A percentile compares a stretch with the other conserved stretches of the same genome.
Conservation (phyloP, 2,888 invertebrate genomes). For the Drosophila robusta region DNA sequence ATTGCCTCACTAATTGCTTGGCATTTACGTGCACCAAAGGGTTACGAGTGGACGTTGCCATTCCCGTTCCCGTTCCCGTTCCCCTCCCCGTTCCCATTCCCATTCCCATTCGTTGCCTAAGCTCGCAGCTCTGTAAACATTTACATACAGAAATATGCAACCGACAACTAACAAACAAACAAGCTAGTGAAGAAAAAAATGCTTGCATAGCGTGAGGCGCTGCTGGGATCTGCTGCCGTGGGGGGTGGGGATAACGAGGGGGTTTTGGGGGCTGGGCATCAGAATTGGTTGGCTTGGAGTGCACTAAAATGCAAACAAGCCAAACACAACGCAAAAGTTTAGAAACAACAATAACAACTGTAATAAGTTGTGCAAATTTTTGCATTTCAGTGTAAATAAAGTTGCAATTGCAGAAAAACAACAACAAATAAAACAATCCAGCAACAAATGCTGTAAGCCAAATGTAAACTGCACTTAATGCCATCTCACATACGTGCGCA, state of each 20-base stretch:
- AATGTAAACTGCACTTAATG: constrained; percentile 43
- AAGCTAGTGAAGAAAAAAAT: constrained; percentile 40
- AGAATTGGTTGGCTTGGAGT: constrained; percentile 43
- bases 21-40: constrained; percentile 69
- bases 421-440: constrained; percentile 32
- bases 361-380: constrained; percentile 79
- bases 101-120: constrained; percentile 6
- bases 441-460: constrained; percentile 51
- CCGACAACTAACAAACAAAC: constrained; percentile 56
- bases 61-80: constrained; percentile 1
- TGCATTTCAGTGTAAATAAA: constrained; percentile 77
- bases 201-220: constrained; percentile 65
- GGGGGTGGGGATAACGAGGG: neutral
- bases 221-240: constrained; percentile 17
- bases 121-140: constrained; percentile 65
- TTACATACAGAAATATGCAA: constrained; percentile 75
- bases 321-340: constrained; percentile 64
- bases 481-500: constrained; percentile 1
- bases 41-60: constrained; percentile 53
- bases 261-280: neutral
- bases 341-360: constrained; percentile 71
- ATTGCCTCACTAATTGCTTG: constrained; percentile 68
- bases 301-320: constrained; percentile 60
- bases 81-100: neutral
- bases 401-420: constrained; percentile 53